phyloP scores from a whole-genome alignment of 2,888 invertebrate species.

The Leucoma salicis region DNA sequence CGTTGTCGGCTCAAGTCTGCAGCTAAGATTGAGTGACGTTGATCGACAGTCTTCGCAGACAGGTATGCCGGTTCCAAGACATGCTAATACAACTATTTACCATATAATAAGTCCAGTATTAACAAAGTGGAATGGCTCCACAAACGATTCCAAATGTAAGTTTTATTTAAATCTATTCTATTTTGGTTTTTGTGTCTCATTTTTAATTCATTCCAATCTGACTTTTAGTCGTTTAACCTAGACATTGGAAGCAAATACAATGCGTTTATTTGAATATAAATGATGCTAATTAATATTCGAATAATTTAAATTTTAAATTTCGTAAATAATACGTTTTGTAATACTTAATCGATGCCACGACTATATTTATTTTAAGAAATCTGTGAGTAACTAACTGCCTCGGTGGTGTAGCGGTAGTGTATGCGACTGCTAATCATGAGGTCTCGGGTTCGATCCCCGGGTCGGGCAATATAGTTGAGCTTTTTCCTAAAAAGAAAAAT shows the following conservation, averaged over 20 bases:
- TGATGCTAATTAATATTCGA: neutral
- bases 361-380: neutral
- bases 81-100: slow-evolving; percentile 76
- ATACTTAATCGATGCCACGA: neutral
- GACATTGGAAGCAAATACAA: neutral
- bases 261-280: neutral
- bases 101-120: slow-evolving; percentile 74
- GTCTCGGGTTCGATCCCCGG: too few species aligned
- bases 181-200: slow-evolving; percentile 29
- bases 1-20: slow-evolving; percentile 45
- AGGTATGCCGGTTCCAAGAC: slow-evolving; percentile 57
- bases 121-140: slow-evolving; percentile 46
- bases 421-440: too few species aligned
- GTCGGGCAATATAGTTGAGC: too few species aligned
- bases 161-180: slow-evolving; percentile 39
- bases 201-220: slow-evolving; percentile 18
- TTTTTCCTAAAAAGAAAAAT: too few species aligned
- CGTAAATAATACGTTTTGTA: neutral
- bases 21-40: slow-evolving; percentile 61
- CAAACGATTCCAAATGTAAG: slow-evolving; percentile 42
- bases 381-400: too few species aligned
- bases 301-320: neutral
- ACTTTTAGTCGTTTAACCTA: slow-evolving; percentile 15
- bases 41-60: slow-evolving; percentile 67
- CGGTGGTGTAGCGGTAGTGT: too few species aligned